Evolutionary conservation across 2,113 vertebrate species (phyloP).

Genomic region (Tiliqua scincoides): DNA sequence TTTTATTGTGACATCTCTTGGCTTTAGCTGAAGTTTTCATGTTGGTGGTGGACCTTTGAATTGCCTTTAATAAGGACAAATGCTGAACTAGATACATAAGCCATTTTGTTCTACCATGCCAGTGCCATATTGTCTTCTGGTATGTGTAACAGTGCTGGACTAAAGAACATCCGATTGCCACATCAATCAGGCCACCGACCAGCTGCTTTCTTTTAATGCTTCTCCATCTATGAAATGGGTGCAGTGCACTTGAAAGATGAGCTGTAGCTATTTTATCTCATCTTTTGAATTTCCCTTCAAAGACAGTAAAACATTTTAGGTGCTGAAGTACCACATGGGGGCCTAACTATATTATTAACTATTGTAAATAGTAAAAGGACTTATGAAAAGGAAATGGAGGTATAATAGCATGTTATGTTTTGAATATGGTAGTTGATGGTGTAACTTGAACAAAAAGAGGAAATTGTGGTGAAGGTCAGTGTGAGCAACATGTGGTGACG

Average conservation of each 20-base stretch:
- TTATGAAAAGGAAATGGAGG: background rate
- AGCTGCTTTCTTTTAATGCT: background rate
- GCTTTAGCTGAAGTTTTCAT: background rate
- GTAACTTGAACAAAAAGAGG: background rate
- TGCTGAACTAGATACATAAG: background rate
- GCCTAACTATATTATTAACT: background rate
- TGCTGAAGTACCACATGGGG: background rate
- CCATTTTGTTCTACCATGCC: background rate
- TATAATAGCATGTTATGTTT: fast-evolving
- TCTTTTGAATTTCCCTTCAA: background rate
- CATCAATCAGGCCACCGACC: too few relatives aligned
- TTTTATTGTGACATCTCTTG: background rate
- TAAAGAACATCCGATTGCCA: background rate
- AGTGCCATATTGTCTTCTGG: background rate
- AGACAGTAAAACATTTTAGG: background rate
- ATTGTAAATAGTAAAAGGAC: background rate
- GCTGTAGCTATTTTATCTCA: background rate
- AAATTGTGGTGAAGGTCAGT: background rate
- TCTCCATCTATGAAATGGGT: background rate
- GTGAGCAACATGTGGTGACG: too few relatives aligned
- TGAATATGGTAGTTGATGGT: background rate
- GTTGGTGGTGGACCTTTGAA: background rate
- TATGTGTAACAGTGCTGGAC: background rate
- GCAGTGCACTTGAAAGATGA: background rate
- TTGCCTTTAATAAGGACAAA: background rate